Percentiles rank a stretch among this genome's conserved stretches.
Conservation (phyloP, 2,113 vertebrate species). For the Monarcha castaneiventris region DNA sequence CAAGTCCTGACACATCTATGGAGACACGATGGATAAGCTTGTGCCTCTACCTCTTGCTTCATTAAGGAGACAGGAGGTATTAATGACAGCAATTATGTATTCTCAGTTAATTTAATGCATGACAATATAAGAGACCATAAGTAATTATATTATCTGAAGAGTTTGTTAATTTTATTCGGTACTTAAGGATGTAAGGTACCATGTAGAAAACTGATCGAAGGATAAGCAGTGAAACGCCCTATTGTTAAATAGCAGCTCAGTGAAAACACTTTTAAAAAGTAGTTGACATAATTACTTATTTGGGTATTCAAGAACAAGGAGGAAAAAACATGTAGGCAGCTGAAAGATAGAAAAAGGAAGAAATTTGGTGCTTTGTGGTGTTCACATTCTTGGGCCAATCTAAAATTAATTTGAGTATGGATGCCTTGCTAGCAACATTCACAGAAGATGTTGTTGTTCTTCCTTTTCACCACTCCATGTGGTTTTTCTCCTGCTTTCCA, state of each 20-base stretch:
- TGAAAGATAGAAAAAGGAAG: not conserved
- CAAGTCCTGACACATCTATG: not conserved
- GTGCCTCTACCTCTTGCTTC: not conserved
- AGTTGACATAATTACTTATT: not conserved
- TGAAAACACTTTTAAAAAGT: not conserved
- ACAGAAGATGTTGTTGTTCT: not conserved
- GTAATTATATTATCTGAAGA: not conserved
- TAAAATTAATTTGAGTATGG: not conserved
- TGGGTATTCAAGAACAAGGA: not conserved
- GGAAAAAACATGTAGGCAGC: not conserved
- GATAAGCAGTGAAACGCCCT: not conserved
- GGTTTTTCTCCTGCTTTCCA: not conserved
- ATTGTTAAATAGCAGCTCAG: not conserved
- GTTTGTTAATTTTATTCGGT: not conserved
- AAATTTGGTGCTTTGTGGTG: not conserved
- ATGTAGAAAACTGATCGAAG: not conserved
- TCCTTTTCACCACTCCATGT: not conserved
- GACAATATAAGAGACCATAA: not conserved
- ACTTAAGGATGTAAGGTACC: not conserved
- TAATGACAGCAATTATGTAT: slow-evolving; percentile 17
- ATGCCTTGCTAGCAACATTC: not conserved
- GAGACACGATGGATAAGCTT: not conserved
- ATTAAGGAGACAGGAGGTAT: slow-evolving; percentile 21
- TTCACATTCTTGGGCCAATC: not conserved
- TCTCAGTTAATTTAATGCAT: slow-evolving; percentile 3